A percentile compares a stretch with the other conserved stretches of the same genome.
Conservation (phyloP, 2,113 vertebrate genomes). For the Sminthopsis crassicaudata region DNA sequence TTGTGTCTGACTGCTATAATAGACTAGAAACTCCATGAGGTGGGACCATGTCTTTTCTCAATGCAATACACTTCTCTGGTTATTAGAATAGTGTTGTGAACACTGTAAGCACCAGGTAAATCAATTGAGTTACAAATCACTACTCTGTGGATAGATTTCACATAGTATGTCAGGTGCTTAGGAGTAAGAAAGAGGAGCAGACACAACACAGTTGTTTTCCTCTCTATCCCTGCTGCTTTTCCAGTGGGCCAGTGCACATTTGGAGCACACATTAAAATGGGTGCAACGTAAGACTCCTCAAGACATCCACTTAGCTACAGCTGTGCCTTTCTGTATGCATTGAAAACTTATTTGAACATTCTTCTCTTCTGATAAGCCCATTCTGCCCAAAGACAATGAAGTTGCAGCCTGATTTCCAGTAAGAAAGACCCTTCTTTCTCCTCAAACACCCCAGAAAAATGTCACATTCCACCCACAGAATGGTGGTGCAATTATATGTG, state of each 20-base stretch:
- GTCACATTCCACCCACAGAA: background rate
- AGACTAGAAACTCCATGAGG: background rate
- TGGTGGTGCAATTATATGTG: background rate
- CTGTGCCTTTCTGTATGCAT: background rate
- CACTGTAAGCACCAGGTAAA: background rate
- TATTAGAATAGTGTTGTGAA: background rate
- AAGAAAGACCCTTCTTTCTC: background rate
- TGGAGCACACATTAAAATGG: background rate
- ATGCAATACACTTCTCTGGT: background rate
- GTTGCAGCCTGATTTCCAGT: background rate
- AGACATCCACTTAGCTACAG: background rate
- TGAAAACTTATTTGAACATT: background rate
- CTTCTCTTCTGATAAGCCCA: background rate
- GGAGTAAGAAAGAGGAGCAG: background rate
- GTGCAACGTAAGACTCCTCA: background rate
- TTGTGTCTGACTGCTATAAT: background rate
- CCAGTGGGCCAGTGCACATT: background rate
- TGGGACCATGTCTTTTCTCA: background rate
- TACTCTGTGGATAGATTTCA: background rate
- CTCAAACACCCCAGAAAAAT: background rate
- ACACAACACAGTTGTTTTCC: background rate
- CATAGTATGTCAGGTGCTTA: background rate
- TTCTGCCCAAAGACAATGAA: background rate
- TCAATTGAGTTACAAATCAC: background rate
- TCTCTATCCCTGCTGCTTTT: background rate